Evolutionary conservation across 2,888 invertebrate species (phyloP).

Genomic region (Aphrophora alni): DNA sequence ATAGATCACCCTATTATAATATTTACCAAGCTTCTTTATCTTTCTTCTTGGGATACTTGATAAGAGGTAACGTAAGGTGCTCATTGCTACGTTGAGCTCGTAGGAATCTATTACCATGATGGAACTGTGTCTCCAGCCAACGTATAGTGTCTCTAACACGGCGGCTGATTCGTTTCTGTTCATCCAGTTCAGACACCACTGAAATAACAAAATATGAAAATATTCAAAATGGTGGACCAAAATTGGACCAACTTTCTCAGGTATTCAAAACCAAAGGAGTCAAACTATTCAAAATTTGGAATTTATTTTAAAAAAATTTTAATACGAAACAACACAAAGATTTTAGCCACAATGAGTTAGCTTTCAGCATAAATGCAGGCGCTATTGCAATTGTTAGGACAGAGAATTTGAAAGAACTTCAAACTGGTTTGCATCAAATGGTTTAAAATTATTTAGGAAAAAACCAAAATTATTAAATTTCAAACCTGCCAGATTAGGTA

Average conservation of each 20-base stretch:
- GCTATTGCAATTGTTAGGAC: too few relatives aligned
- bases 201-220: constrained; percentile 55
- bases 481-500: too few relatives aligned
- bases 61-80: constrained; percentile 71
- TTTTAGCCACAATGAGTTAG: too few relatives aligned
- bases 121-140: constrained; percentile 89
- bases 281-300: neutral
- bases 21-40: constrained; percentile 70
- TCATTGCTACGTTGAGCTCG: constrained; percentile 88
- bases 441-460: too few relatives aligned
- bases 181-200: constrained; percentile 90
- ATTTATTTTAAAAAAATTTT: too few relatives aligned
- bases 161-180: constrained; percentile 82
- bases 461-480: too few relatives aligned
- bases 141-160: constrained; percentile 91
- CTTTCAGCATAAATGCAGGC: too few relatives aligned
- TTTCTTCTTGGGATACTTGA: constrained; percentile 79
- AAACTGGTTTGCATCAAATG: too few relatives aligned
- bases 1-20: too few relatives aligned
- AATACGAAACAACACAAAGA: too few relatives aligned
- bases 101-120: constrained; percentile 85
- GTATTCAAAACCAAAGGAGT: neutral
- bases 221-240: neutral
- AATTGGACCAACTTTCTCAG: neutral
- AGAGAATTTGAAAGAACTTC: too few relatives aligned